A percentile compares a stretch with the other conserved stretches of the same genome.
Conservation (phyloP, 1,140 invertebrate species). For the Nixonia krombeini region DNA sequence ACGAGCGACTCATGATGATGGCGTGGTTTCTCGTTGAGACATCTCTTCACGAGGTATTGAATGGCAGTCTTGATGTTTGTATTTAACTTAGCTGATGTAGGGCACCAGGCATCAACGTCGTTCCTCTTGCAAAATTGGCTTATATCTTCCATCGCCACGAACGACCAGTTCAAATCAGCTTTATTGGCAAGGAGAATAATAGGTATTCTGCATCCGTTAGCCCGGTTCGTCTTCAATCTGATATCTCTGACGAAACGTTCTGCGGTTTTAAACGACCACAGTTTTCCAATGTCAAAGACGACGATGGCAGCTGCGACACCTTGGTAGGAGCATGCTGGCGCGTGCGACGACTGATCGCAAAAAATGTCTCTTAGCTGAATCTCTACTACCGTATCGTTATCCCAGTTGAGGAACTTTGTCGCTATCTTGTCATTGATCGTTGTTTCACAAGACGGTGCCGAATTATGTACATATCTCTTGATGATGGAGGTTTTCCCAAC, state of each 20-base stretch:
- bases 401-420: neutral
- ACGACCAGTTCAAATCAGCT: neutral
- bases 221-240: neutral
- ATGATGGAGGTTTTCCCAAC: constrained; percentile 1
- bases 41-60: neutral
- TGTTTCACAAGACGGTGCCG: neutral
- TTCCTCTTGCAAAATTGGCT: neutral
- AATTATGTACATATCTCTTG: neutral
- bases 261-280: neutral
- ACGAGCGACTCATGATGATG: neutral
- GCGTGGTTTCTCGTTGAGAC: neutral
- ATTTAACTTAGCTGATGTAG: neutral
- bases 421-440: neutral
- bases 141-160: neutral
- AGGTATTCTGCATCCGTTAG: neutral
- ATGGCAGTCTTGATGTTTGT: neutral
- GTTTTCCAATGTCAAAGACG: neutral
- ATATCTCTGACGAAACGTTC: neutral
- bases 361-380: neutral
- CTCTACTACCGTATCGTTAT: neutral
- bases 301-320: neutral
- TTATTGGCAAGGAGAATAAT: neutral
- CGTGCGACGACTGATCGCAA: neutral
- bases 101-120: neutral
- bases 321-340: neutral